Percentiles rank a stretch among this genome's conserved stretches.
Evolutionary conservation across 2,113 vertebrate species (phyloP).

Genomic region (Nyctibius bracteatus): DNA sequence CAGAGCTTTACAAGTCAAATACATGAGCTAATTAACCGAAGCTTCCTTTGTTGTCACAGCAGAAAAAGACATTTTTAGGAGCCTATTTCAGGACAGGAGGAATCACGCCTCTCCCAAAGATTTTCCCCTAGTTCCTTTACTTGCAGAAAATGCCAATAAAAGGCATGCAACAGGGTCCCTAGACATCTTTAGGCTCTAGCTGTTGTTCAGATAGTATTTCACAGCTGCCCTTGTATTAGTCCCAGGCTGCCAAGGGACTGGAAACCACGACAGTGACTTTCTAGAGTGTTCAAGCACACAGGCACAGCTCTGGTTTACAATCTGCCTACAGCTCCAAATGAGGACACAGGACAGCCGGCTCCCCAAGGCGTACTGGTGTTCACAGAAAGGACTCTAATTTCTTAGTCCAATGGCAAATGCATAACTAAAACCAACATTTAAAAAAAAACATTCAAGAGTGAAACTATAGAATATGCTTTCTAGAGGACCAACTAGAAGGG

Average conservation of each 20-base stretch:
- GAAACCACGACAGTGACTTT: background rate
- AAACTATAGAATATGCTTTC: background rate
- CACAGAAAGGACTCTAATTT: background rate
- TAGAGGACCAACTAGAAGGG: background rate
- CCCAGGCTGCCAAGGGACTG: background rate
- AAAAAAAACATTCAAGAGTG: rapidly evolving
- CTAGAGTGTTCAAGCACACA: background rate
- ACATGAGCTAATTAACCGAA: background rate
- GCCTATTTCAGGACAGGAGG: background rate
- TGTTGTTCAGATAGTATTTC: background rate
- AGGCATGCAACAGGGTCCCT: background rate
- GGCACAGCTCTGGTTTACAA: background rate
- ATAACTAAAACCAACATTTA: background rate
- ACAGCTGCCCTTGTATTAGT: background rate
- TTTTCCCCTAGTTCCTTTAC: background rate
- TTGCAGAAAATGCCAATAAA: background rate
- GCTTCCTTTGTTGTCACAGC: background rate
- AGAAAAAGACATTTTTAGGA: background rate
- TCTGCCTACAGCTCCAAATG: background rate
- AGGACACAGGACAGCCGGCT: background rate
- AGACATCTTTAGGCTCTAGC: background rate
- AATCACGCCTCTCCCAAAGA: background rate
- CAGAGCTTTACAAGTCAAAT: background rate
- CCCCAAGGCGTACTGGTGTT: background rate
- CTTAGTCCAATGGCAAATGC: background rate